These are phyloP conservation scores for Capra hircus DNA, from an alignment of 2,113 vertebrate species.

Conservation along the genomic window DNA sequence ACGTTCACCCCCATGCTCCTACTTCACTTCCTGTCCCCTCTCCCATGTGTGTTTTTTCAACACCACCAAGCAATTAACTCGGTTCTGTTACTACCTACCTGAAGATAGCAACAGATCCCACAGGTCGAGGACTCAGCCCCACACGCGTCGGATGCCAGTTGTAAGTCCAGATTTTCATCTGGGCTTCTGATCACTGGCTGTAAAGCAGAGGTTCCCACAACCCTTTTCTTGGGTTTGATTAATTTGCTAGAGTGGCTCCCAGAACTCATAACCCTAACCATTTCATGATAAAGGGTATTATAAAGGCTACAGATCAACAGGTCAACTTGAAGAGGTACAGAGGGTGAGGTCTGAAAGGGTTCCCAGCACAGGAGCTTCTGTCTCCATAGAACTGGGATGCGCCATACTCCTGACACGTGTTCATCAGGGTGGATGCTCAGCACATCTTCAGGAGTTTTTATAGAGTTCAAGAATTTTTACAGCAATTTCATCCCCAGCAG, in stretches of 20 bases:
- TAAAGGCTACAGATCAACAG: not conserved
- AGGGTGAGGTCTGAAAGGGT: not conserved
- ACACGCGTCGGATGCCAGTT: fast-evolving
- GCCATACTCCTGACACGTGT: not conserved
- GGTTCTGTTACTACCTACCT: not conserved
- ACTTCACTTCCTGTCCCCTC: not conserved
- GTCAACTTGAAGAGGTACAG: not conserved
- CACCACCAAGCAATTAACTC: not conserved
- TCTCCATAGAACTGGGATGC: not conserved
- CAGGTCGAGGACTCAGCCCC: not conserved
- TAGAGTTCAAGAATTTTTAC: not conserved
- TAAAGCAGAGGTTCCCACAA: not conserved
- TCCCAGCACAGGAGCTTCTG: not conserved
- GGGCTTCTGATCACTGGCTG: not conserved
- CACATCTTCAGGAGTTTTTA: not conserved
- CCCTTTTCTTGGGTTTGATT: not conserved
- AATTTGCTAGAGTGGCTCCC: not conserved
- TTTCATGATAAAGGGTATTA: not conserved
- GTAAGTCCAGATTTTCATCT: not conserved
- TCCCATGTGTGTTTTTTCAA: not conserved
- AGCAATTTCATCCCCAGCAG: not conserved
- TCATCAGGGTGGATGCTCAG: not conserved
- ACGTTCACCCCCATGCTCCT: not conserved
- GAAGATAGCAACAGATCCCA: not conserved
- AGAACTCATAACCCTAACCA: not conserved